Conservation (phyloP, 1,140 invertebrate species). For the Bradynema listronoti region DNA sequence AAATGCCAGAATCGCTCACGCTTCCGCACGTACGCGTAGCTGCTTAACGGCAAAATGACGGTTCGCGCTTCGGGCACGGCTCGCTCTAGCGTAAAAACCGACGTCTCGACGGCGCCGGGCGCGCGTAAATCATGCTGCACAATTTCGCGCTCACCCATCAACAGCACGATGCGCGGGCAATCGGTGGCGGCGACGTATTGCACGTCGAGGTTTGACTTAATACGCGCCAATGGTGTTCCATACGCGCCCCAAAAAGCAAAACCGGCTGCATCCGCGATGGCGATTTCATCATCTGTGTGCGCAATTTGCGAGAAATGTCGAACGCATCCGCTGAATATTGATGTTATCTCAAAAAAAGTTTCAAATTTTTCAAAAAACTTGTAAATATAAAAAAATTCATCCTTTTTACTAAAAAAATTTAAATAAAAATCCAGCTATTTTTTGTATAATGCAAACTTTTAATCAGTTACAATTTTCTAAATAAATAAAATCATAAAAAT, state of each 20-base stretch:
- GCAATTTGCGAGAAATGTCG: constrained; percentile 11
- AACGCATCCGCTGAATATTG: too few relatives aligned
- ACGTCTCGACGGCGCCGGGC: too few relatives aligned
- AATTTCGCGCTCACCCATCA: too few relatives aligned
- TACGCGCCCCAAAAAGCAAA: constrained; percentile 11
- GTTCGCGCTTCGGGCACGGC: neutral
- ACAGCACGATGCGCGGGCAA: constrained; percentile 3
- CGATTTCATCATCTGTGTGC: constrained; percentile 13
- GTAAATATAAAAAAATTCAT: too few relatives aligned
- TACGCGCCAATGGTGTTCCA: neutral
- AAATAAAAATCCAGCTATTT: too few relatives aligned
- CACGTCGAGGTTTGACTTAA: neutral
- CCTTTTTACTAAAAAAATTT: too few relatives aligned
- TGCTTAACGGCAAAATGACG: neutral
- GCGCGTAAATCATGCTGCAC: too few relatives aligned
- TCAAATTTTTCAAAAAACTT: too few relatives aligned
- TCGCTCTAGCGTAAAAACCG: neutral
- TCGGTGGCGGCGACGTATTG: constrained; percentile 14
- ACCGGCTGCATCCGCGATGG: constrained; percentile 3
- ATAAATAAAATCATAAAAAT: too few relatives aligned
- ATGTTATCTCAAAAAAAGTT: too few relatives aligned
- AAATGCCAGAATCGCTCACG: constrained; percentile 11
- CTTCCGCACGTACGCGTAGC: neutral
- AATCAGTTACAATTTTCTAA: too few relatives aligned
- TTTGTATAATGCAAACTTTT: too few relatives aligned